Conservation (phyloP, 2,797 vertebrate species). For the Pantherophis alleghaniensis region DNA sequence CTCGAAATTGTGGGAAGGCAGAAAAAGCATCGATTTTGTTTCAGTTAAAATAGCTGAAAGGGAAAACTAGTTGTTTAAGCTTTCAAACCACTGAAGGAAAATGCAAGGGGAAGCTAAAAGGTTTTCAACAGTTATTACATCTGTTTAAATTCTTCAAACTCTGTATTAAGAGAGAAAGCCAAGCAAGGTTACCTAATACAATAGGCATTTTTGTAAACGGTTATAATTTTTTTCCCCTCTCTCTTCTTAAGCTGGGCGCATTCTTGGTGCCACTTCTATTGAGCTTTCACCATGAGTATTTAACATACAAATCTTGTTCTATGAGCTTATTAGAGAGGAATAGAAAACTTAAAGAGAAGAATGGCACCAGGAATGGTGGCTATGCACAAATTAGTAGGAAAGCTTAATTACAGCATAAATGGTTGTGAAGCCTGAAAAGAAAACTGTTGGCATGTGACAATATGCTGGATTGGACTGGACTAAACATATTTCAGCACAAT, state of each 20-base stretch:
- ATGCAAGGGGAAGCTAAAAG: conserved; percentile 39
- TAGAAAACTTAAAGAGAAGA: neutral
- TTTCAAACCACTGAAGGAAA: conserved; percentile 34
- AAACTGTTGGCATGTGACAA: neutral
- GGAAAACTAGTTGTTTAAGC: conserved; percentile 61
- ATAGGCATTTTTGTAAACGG: neutral
- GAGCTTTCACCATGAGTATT: neutral
- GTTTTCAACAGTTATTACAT: conserved; percentile 34
- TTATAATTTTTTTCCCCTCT: neutral
- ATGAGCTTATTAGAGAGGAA: neutral
- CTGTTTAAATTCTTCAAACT: conserved; percentile 20
- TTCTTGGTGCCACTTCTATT: neutral
- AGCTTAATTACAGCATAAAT: neutral
- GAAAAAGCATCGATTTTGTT: neutral
- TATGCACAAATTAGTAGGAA: neutral
- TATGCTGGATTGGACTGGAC: neutral
- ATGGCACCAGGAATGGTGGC: neutral
- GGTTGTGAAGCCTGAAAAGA: neutral
- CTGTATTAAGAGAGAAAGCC: conserved; percentile 12
- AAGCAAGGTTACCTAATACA: conserved; percentile 31
- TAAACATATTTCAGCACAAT: neutral
- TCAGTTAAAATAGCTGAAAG: conserved; percentile 51
- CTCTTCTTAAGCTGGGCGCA: neutral
- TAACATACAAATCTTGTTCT: neutral
- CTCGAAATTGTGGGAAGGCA: neutral